Base-by-base conservation (phyloP, 2,888 invertebrate genomes). In the Sinentomon sp. region DNA sequence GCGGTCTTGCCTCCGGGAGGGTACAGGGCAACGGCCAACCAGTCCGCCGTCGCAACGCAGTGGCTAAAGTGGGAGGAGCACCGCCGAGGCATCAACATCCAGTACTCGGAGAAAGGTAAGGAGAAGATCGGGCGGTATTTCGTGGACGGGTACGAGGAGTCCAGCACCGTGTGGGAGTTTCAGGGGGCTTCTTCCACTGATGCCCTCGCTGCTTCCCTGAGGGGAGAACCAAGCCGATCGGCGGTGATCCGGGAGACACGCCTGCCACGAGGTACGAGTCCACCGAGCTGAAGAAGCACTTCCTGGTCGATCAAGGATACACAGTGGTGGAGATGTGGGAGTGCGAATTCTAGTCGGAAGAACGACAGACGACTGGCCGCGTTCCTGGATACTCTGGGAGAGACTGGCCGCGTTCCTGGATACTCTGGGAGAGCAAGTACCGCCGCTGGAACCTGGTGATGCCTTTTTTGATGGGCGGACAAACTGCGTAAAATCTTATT, bases 401-500 rank as follows among this genome's bases (percentile, higher is more conserved):
- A n/a, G n/a, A n/a, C n/a, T n/a, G n/a, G n/a, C n/a, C n/a, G n/a
- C n/a, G n/a, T n/a, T n/a, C n/a, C n/a, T n/a, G n/a, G n/a, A n/a
- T 10, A 34, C 34, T 2, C n/a, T n/a, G n/a, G n/a, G n/a, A n/a
- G n/a, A n/a, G n/a, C n/a, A n/a, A n/a, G n/a, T n/a, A n/a, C n/a
- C n/a, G n/a, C 39, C 40, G 5, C 18, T 47, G 6, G 33, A 42
- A 14, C 45, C 45, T 12, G 29, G 44, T 22, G 44, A 46, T 36
- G 42, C 42, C 10, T 46, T 48, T 29, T 45, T 32, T 37, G 46
- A 45, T 3, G 47, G 46, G 1, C 13, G 46, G 13, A 45, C 44
- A 2, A 43, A 44, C 27, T 42, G 42, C 4, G 35, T 44, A 35
- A 34, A 43, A 14, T 19, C 48, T 6, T 42, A 40, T 21, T 33